phyloP scores from a whole-genome alignment of 2,888 invertebrate genomes.

The Pegoplata infirma region DNA sequence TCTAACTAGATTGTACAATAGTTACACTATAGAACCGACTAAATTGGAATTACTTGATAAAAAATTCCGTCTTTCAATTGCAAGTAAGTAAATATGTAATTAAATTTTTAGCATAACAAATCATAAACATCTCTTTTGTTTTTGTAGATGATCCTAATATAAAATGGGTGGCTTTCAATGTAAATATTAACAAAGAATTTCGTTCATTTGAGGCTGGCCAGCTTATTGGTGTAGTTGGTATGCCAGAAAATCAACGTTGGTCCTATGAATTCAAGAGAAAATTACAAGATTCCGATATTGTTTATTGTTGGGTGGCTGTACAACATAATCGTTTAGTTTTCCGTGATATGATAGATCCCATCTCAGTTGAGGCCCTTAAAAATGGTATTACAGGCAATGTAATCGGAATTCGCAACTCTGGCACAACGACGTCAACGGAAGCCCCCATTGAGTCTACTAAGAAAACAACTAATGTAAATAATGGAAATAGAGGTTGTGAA shows the following conservation, averaged over 20 bases:
- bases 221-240: conserved; percentile 79
- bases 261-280: conserved; percentile 78
- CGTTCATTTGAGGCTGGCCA: conserved; percentile 79
- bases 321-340: conserved; percentile 79
- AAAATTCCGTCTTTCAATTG: conserved; percentile 72
- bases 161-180: conserved; percentile 82
- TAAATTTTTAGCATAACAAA: neutral
- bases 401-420: conserved; percentile 1
- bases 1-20: conserved; percentile 16
- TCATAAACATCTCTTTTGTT: too few relatives aligned
- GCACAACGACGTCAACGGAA: neutral
- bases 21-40: conserved; percentile 46
- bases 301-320: conserved; percentile 82
- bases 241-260: conserved; percentile 79
- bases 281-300: conserved; percentile 80
- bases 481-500: conserved; percentile 37
- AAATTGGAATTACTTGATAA: conserved; percentile 66
- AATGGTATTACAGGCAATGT: conserved; percentile 36
- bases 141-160: conserved; percentile 79
- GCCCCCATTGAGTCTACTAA: too few relatives aligned
- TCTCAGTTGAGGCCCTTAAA: conserved; percentile 58
- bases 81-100: conserved; percentile 66
- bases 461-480: neutral
- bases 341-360: conserved; percentile 63
- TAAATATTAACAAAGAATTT: conserved; percentile 81